Percentiles rank a stretch among this genome's conserved stretches.
Evolutionary conservation across 2,888 invertebrate genomes (phyloP).

Genomic region (Heteromyza rotundicornis): DNA sequence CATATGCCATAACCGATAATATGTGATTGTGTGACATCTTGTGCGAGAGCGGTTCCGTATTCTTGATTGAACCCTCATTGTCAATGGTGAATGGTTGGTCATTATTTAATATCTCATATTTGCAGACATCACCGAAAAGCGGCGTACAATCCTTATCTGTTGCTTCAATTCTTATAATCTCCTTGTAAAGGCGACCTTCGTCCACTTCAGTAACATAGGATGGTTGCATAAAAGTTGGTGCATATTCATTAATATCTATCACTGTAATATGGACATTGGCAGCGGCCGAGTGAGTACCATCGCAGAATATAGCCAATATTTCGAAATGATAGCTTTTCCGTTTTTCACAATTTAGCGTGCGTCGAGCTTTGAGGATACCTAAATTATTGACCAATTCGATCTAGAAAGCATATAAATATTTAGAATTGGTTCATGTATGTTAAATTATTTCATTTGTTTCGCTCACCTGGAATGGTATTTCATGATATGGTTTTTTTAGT

Average conservation of each 20-base stretch:
- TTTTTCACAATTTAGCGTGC: constrained; percentile 91
- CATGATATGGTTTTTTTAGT: constrained; percentile 90
- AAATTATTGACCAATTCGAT: constrained; percentile 79
- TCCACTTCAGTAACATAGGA: constrained; percentile 87
- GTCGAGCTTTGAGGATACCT: constrained; percentile 79
- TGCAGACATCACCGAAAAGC: constrained; percentile 92
- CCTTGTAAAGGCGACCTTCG: constrained; percentile 88
- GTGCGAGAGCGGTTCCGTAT: constrained; percentile 92
- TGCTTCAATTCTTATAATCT: constrained; percentile 90
- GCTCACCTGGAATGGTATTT: constrained; percentile 86
- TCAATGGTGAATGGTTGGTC: constrained; percentile 92
- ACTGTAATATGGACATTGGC: constrained; percentile 94
- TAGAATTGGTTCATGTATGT: constrained; percentile 3
- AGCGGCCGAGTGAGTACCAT: constrained; percentile 84
- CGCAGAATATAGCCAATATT: constrained; percentile 91
- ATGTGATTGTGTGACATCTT: constrained; percentile 95
- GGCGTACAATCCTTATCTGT: constrained; percentile 95
- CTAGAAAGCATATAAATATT: constrained; percentile 56
- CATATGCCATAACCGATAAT: constrained; percentile 93
- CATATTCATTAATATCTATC: constrained; percentile 94
- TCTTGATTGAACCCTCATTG: constrained; percentile 91
- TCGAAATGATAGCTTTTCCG: constrained; percentile 94
- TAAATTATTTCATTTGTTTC: too few relatives aligned
- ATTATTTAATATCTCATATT: constrained; percentile 92
- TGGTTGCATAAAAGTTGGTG: constrained; percentile 88